Conservation (phyloP, 2,888 invertebrate genomes). For the Elegia similella region DNA sequence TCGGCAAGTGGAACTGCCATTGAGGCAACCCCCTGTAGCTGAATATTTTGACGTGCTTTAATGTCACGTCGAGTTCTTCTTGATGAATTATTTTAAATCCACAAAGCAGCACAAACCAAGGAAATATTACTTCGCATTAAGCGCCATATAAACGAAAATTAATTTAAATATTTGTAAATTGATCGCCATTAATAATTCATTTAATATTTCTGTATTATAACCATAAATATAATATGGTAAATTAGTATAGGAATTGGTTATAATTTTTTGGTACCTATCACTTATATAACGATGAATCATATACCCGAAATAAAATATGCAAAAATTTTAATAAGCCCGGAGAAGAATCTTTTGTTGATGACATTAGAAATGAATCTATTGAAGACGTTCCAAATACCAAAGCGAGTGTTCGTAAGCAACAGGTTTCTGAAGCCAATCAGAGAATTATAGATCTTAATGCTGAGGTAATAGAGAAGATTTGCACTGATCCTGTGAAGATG, state of each 20-base stretch:
- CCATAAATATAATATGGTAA: slow-evolving; percentile 11
- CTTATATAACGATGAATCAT: slow-evolving; percentile 30
- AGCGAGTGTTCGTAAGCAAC: slow-evolving; percentile 39
- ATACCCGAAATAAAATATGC: slow-evolving; percentile 37
- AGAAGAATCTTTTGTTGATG: slow-evolving; percentile 46
- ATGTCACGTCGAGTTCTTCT: slow-evolving; percentile 51
- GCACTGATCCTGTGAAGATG: slow-evolving; percentile 23
- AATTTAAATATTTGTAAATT: slow-evolving; percentile 20
- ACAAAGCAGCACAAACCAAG: slow-evolving; percentile 17
- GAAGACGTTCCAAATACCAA: slow-evolving; percentile 36
- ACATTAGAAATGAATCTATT: slow-evolving; percentile 44
- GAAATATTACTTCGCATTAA: slow-evolving; percentile 18
- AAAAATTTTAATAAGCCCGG: slow-evolving; percentile 46
- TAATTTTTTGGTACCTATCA: slow-evolving; percentile 27
- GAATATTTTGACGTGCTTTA: slow-evolving; percentile 74
- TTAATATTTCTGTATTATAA: slow-evolving; percentile 13
- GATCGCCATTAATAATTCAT: slow-evolving; percentile 19
- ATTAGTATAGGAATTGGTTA: slow-evolving; percentile 17
- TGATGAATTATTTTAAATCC: slow-evolving; percentile 57
- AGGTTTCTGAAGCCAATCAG: slow-evolving; percentile 30
- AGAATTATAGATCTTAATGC: slow-evolving; percentile 25
- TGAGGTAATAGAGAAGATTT: slow-evolving; percentile 25
- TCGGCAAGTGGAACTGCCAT: slow-evolving; percentile 68
- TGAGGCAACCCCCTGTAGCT: slow-evolving; percentile 69
- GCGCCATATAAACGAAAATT: slow-evolving; percentile 19